These are phyloP conservation scores for Anhinga rufa DNA, from an alignment of 2,113 vertebrate species.

Conservation along the genomic window DNA sequence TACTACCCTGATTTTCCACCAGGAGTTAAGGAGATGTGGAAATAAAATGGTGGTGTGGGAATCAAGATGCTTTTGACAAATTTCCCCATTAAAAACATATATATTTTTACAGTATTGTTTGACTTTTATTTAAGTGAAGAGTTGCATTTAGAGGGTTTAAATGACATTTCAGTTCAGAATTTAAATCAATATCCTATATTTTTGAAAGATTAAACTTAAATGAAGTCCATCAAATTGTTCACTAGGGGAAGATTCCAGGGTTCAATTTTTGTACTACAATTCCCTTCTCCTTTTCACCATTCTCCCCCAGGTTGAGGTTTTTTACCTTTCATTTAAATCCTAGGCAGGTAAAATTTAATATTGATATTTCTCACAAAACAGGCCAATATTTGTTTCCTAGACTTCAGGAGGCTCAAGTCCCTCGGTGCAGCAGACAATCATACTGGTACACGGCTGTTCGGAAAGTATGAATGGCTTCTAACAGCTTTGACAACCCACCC, in stretches of 20 bases:
- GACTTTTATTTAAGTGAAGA: background rate
- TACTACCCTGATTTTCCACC: background rate
- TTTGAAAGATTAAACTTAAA: background rate
- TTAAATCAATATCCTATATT: background rate
- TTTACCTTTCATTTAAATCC: background rate
- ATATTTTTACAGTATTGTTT: background rate
- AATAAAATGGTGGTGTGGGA: background rate
- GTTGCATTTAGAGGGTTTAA: background rate
- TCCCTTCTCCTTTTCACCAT: background rate
- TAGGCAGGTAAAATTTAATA: background rate
- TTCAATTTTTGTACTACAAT: background rate
- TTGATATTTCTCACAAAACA: background rate
- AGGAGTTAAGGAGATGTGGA: background rate
- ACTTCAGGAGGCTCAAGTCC: background rate
- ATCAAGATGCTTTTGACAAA: background rate
- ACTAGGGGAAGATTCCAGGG: background rate
- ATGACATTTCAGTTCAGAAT: background rate
- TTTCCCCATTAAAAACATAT: background rate
- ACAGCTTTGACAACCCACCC: background rate
- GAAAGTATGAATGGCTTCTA: background rate
- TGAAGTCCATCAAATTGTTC: background rate
- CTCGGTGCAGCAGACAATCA: background rate
- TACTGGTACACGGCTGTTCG: background rate
- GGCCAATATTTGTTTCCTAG: background rate
- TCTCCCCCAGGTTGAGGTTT: background rate